Conservation (phyloP, 2,113 vertebrate genomes). For the Marmota flaviventris region DNA sequence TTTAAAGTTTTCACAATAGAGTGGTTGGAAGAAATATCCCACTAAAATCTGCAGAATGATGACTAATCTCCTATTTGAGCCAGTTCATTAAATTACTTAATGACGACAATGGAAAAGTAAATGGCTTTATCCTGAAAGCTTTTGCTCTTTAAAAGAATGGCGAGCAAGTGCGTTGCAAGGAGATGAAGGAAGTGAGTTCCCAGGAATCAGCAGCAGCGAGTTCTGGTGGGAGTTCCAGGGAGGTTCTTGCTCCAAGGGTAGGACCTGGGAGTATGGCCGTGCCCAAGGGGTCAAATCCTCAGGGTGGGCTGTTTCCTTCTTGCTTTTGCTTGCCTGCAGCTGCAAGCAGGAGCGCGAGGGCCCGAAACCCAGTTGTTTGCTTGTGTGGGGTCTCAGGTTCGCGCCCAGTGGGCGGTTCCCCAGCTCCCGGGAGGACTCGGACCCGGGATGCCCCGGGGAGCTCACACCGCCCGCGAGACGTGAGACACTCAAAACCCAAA, state of each 20-base stretch:
- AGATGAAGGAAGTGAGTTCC: not conserved
- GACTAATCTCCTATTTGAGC: constrained; percentile 38
- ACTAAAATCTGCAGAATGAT: constrained; percentile 32
- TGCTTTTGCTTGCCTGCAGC: not conserved
- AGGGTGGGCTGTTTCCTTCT: not conserved
- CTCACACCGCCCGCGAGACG: not conserved
- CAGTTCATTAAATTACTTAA: constrained; percentile 27
- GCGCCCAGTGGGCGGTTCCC: not conserved
- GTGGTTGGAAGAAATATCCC: constrained; percentile 35
- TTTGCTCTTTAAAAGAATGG: not conserved
- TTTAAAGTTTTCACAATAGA: constrained; percentile 28
- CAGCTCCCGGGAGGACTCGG: not conserved
- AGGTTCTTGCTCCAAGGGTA: not conserved
- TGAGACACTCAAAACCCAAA: constrained; percentile 20
- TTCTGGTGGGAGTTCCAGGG: not conserved
- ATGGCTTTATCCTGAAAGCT: not conserved
- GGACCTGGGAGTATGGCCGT: not conserved
- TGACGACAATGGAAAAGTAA: constrained; percentile 49
- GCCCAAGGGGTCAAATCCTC: not conserved
- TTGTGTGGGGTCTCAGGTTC: not conserved
- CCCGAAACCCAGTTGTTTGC: not conserved
- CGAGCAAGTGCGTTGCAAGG: not conserved
- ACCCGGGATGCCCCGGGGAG: not conserved
- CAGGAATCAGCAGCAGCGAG: not conserved
- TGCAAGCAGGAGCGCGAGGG: not conserved